Conservation (phyloP, 2,797 vertebrate genomes). For the Falco naumanni region DNA sequence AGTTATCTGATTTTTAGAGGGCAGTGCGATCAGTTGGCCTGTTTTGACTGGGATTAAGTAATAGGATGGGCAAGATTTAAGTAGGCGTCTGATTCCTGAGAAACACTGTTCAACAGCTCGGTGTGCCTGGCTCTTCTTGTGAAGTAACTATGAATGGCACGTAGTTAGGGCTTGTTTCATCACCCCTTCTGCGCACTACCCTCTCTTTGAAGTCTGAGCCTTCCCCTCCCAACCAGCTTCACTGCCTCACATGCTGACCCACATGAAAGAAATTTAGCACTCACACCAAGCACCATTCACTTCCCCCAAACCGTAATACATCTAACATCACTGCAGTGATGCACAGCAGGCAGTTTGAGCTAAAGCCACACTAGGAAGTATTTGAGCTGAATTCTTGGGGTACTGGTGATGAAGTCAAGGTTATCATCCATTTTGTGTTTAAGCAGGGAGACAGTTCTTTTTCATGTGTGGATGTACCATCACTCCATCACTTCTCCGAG, state of each 20-base stretch:
- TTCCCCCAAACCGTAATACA: background rate
- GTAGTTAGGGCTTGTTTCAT: conserved; percentile 35
- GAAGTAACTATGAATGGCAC: conserved; percentile 54
- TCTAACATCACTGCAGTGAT: background rate
- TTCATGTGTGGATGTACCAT: background rate
- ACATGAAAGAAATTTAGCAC: conserved; percentile 16
- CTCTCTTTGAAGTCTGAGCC: conserved; percentile 61
- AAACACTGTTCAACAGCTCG: background rate
- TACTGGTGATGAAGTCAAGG: background rate
- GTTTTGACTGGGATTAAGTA: background rate
- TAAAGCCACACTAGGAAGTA: background rate
- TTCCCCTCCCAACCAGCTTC: background rate
- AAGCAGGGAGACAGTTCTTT: background rate
- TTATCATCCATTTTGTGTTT: background rate
- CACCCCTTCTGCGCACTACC: background rate
- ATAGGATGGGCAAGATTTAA: background rate
- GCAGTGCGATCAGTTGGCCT: background rate
- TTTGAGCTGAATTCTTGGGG: background rate
- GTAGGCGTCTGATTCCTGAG: background rate
- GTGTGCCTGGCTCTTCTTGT: background rate
- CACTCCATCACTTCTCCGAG: background rate
- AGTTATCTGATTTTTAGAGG: background rate
- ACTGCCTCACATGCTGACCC: background rate
- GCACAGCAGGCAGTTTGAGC: background rate
- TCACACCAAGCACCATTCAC: background rate